Evolutionary conservation across 2,113 vertebrate species (phyloP), one percentile per base, ranked within the genome.

Genomic region (Rostratula benghalensis): DNA sequence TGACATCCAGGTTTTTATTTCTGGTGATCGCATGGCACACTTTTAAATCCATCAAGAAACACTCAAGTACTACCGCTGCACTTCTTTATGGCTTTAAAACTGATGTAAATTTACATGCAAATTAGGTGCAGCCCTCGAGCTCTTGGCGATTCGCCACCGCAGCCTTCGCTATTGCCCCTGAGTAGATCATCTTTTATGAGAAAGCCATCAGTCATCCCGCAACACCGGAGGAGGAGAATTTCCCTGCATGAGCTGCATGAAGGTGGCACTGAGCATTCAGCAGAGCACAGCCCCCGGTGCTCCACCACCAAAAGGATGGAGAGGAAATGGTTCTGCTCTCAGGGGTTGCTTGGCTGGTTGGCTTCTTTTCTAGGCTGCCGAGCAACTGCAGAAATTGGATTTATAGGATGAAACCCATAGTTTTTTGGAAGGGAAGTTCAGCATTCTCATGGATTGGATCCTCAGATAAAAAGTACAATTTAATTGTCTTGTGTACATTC

Each of bases 81-180:
- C 63, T 80, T 57, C 93, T 91, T 30, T 33, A 46, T 5, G 51
- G 33, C 65, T 89, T 48, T 64, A 45, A 90, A 95, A 83, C 35
- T 4, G 7, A 57, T 76, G 65, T 13, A 27, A 76, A 91, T 95
- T 87, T 24, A 19, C 84, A 90, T 88, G 87, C 87, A 97, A 19
- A 89, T 19, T 6, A 93, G 81, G 92, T 37, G 67, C 82, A 94
- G 77, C 87, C 89, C 91, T 93, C 51, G 7, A 75, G 89, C 77
- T 57, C 45, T 7, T 43, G 94, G 93, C 84, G 39, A 48, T 30
- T 64, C 63, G 75, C 89, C 78, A 67, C 33, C 0, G 31, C 73
- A 79, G 87, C 88, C 76, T 81, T 39, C 53, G n/a, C 51, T 43
- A 6, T 11, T 61, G 87, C 83, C 89, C 93, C 65, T 6, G 71